Percentiles rank a stretch among this genome's conserved stretches.
Conservation (phyloP, 2,113 vertebrate genomes). For the Aspiorhynchus laticeps region DNA sequence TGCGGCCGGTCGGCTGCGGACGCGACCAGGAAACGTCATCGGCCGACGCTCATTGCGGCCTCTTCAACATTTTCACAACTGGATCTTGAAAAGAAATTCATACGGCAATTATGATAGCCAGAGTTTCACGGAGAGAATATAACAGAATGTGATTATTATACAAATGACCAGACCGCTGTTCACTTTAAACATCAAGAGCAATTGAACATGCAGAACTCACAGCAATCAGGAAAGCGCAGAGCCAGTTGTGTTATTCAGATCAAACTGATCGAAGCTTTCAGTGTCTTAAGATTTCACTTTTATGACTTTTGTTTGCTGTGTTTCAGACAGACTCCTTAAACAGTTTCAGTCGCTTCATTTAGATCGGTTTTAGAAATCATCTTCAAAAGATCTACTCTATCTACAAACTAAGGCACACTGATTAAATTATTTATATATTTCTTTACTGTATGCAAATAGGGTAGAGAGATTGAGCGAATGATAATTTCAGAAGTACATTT, state of each 20-base stretch:
- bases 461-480: neutral
- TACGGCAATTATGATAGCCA: constrained; percentile 46
- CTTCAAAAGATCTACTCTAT: neutral
- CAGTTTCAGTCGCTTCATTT: neutral
- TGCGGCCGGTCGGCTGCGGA: constrained; percentile 14
- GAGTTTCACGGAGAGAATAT: constrained; percentile 41
- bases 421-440: neutral
- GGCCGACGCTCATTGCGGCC: neutral
- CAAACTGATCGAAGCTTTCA: constrained; percentile 11
- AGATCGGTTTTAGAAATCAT: neutral
- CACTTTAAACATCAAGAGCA: constrained; percentile 46
- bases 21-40: constrained; percentile 19
- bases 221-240: constrained; percentile 12
- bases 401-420: neutral
- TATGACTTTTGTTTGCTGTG: neutral
- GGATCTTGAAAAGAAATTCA: constrained; percentile 40
- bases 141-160: constrained; percentile 46
- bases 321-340: neutral
- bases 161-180: constrained; percentile 31
- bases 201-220: constrained; percentile 17
- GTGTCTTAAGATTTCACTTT: constrained; percentile 4
- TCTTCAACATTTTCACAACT: constrained; percentile 52
- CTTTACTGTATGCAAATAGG: neutral
- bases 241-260: constrained; percentile 6
- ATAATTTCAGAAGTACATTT: neutral